These are phyloP conservation scores for Piliocolobus tephrosceles DNA, from an alignment of 2,113 vertebrate species.

Conservation along the genomic window DNA sequence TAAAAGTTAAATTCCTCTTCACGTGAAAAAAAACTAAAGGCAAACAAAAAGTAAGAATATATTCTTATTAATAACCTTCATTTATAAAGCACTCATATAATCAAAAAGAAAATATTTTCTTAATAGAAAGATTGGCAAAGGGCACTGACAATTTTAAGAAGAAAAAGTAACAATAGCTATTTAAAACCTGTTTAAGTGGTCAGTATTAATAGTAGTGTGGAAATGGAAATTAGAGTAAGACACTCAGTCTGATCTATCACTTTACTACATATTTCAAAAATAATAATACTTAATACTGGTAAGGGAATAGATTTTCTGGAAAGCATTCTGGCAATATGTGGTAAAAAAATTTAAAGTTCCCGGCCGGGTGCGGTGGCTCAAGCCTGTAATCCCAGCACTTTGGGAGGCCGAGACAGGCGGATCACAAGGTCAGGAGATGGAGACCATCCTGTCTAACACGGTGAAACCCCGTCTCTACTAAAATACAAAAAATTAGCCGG, in stretches of 20 bases:
- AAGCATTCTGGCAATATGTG: slow-evolving; percentile 10
- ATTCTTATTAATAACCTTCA: background rate
- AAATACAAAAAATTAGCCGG: no score
- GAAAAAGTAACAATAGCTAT: background rate
- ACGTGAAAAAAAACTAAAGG: background rate
- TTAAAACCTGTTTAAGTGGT: slow-evolving; percentile 14
- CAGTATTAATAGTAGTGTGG: background rate
- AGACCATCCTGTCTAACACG: no score
- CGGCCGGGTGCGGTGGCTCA: no score
- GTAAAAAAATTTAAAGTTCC: background rate
- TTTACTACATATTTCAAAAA: slow-evolving; percentile 5
- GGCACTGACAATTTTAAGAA: slow-evolving; percentile 26
- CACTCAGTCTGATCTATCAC: background rate
- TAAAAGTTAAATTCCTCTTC: background rate
- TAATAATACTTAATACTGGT: slow-evolving; percentile 15
- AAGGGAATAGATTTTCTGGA: slow-evolving; percentile 48
- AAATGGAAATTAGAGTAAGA: slow-evolving; percentile 33
- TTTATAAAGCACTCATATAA: background rate
- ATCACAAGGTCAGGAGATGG: no score
- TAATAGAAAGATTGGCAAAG: slow-evolving; percentile 2
- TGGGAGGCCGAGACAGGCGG: no score
- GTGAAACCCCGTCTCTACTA: no score
- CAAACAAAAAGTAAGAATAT: background rate
- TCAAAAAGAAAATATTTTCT: slow-evolving; percentile 30
- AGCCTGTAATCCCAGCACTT: no score